Evolutionary conservation across 2,113 vertebrate genomes (phyloP).

Genomic region (Athene cunicularia): DNA sequence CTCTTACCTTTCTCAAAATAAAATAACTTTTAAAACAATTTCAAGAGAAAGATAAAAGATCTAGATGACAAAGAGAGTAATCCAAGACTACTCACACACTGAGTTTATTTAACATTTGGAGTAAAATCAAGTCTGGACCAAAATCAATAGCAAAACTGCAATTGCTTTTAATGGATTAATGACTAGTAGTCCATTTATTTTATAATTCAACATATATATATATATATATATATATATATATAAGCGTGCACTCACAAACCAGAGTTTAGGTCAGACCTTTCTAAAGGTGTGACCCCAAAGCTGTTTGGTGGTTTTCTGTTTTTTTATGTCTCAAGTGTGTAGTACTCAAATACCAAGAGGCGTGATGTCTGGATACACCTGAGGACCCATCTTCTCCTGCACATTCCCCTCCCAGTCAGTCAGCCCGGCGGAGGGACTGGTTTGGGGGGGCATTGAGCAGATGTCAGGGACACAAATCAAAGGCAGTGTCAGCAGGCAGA

Average conservation of each 20-base stretch:
- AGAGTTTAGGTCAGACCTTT: not conserved
- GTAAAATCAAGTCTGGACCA: not conserved
- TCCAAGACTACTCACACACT: not conserved
- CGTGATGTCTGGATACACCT: not conserved
- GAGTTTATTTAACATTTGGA: not conserved
- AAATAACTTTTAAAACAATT: not conserved
- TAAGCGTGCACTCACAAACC: not conserved
- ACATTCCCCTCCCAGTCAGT: not conserved
- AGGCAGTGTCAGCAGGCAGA: not conserved
- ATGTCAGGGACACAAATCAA: not conserved
- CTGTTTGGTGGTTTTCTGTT: not conserved
- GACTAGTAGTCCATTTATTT: not conserved
- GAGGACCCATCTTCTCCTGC: not conserved
- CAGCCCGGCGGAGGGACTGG: accelerated
- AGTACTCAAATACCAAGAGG: not conserved
- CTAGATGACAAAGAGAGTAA: not conserved
- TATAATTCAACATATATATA: not conserved
- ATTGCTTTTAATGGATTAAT: not conserved
- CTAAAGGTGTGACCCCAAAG: not conserved
- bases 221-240: too few species aligned
- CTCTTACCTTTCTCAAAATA: not conserved
- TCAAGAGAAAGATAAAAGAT: not conserved
- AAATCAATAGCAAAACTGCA: not conserved
- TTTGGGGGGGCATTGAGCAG: not conserved
- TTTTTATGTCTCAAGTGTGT: not conserved